These are phyloP conservation scores for Sapajus apella DNA, from an alignment of 2,113 vertebrate genomes.

Conservation along the genomic window DNA sequence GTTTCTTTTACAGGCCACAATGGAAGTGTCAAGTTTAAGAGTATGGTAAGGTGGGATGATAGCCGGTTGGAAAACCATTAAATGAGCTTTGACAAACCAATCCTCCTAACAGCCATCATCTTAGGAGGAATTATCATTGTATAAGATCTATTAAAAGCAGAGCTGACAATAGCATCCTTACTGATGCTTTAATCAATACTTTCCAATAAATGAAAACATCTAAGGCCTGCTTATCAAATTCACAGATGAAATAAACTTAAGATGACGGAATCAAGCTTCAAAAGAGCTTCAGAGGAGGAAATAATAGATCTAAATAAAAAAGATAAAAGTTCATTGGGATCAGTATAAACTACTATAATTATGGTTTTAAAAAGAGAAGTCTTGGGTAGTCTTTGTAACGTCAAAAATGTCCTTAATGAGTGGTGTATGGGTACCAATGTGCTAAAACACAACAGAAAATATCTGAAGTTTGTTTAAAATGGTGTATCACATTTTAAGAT, in stretches of 20 bases:
- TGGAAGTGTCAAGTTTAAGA: neutral
- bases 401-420: neutral
- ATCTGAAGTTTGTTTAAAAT: neutral
- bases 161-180: no score
- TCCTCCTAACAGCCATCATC: neutral
- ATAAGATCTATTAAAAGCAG: no score
- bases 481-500: neutral
- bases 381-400: neutral
- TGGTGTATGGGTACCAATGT: neutral
- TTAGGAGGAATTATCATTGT: neutral
- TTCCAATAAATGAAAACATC: neutral
- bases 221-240: neutral
- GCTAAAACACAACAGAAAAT: neutral
- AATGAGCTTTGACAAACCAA: neutral
- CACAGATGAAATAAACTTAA: neutral
- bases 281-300: conserved; percentile 15
- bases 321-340: neutral
- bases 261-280: neutral
- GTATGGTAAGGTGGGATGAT: neutral
- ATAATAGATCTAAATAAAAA: neutral
- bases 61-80: neutral
- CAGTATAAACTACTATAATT: neutral
- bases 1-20: neutral
- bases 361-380: neutral
- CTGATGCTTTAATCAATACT: neutral